Evolutionary conservation across 2,797 vertebrate species (phyloP), one percentile per base, ranked within the genome.

Genomic region (Adrianichthys oophorus): DNA sequence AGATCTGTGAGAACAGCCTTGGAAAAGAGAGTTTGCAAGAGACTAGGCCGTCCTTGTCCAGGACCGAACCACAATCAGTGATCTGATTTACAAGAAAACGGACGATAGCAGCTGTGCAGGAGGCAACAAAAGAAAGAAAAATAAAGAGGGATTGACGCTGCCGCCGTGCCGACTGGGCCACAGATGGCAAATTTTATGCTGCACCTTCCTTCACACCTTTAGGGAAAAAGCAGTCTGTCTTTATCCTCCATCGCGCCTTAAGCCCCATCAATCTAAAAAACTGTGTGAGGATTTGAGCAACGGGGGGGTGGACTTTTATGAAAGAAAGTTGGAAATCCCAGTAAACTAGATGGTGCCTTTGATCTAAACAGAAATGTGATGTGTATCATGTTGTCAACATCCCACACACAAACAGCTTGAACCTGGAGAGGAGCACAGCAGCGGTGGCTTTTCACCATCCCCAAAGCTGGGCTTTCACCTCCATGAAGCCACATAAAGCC

Each of bases 1-100:
- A 75, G 78, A 84, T 84, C 83, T 74, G 67, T 84, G 68, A 74
- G 67, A 84, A 70, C 59, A 71, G 65, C 52, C 66, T 49, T 60
- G 59, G 69, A 61, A 64, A 59, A 68, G 63, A 60, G 48, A 56
- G 37, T 44, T 62, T 57, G 41, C 52, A 56, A 59, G 62, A 37
- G 77, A 70, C 52, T 48, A 49, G 15, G 45, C 51, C 61, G 49
- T 51, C 44, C 66, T 12, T 48, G 24, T 43, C 49, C 48, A 13
- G 50, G n/a, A 76, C 42, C 24, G 70, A 73, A 76, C 57, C 62
- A 64, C 41, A 66, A 64, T 52, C 48, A 49, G 13, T 12, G 43
- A 48, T 50, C 48, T 48, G 53, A 69, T 16, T 52, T 2, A 6
- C 48, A n/a, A 52, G 29, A 47, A 67, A 67, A 56, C 56, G 48